These are phyloP conservation scores for Papilio glaucus DNA, from an alignment of 1,140 invertebrate species.

Conservation along the genomic window DNA sequence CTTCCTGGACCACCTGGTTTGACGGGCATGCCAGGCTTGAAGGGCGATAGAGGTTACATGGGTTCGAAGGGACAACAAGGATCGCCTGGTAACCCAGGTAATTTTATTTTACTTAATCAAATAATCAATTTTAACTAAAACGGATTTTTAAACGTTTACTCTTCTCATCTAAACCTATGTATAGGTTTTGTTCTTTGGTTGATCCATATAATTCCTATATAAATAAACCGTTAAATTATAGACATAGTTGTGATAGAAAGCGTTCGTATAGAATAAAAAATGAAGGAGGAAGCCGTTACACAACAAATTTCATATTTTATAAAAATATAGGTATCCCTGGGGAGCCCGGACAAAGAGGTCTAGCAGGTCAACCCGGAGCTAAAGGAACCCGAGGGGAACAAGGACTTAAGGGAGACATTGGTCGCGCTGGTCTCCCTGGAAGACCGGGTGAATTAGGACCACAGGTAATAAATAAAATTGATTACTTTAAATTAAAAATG, in stretches of 20 bases:
- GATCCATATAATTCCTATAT: no score
- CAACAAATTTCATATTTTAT: no score
- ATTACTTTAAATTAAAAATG: no score
- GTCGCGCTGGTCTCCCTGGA: constrained; percentile 88
- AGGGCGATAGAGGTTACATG: constrained; percentile 88
- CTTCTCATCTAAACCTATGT: no score
- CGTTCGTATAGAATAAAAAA: no score
- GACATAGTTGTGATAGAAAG: no score
- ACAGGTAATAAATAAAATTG: constrained; percentile 77
- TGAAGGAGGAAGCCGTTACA: no score
- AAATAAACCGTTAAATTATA: no score
- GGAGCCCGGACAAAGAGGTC: constrained; percentile 85
- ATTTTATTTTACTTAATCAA: constrained; percentile 10
- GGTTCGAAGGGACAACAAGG: constrained; percentile 91
- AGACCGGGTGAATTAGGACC: constrained; percentile 88
- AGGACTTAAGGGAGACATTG: constrained; percentile 89
- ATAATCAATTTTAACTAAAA: no score
- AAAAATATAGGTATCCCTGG: constrained; percentile 80
- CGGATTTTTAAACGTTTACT: no score
- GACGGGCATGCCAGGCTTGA: constrained; percentile 87
- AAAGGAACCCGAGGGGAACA: constrained; percentile 89
- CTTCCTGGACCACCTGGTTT: constrained; percentile 86
- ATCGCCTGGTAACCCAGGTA: constrained; percentile 85
- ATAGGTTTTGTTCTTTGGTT: no score
- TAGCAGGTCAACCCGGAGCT: constrained; percentile 87